Conservation (phyloP, 1,140 invertebrate genomes). For the Halyomorpha halys region DNA sequence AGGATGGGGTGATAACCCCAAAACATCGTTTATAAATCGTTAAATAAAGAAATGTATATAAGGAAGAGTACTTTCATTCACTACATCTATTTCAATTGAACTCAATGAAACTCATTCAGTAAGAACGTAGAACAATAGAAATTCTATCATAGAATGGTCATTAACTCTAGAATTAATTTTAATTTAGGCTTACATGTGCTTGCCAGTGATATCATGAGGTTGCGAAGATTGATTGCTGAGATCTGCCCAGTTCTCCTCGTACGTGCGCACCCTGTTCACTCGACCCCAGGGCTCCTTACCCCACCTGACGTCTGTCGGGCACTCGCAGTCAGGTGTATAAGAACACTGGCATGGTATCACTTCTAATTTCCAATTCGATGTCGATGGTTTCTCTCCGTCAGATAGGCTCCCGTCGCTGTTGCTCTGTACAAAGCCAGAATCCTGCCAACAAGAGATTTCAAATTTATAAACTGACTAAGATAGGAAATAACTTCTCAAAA, state of each 20-base stretch:
- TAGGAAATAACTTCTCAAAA: no score
- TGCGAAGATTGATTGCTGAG: not conserved
- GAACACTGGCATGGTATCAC: constrained; percentile 13
- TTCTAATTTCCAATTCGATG: constrained; percentile 4
- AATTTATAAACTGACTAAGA: no score
- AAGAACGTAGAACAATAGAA: no score
- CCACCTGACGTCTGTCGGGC: constrained; percentile 4
- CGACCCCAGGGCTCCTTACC: not conserved
- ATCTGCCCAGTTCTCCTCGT: constrained; percentile 20
- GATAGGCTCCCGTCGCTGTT: constrained; percentile 21
- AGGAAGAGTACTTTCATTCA: no score
- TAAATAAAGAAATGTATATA: no score
- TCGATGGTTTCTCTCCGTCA: constrained; percentile 13
- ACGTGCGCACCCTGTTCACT: not conserved
- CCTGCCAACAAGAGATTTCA: not conserved
- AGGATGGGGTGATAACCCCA: no score
- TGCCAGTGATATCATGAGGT: not conserved
- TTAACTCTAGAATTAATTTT: no score
- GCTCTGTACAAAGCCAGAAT: constrained; percentile 18
- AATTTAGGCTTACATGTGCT: constrained; percentile 6
- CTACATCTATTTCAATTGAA: no score
- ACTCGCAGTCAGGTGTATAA: not conserved
- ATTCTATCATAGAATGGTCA: no score
- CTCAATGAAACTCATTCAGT: no score
- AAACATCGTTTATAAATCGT: no score